These are phyloP conservation scores for Delia radicum DNA, from an alignment of 1,140 invertebrate genomes.

Conservation along the genomic window DNA sequence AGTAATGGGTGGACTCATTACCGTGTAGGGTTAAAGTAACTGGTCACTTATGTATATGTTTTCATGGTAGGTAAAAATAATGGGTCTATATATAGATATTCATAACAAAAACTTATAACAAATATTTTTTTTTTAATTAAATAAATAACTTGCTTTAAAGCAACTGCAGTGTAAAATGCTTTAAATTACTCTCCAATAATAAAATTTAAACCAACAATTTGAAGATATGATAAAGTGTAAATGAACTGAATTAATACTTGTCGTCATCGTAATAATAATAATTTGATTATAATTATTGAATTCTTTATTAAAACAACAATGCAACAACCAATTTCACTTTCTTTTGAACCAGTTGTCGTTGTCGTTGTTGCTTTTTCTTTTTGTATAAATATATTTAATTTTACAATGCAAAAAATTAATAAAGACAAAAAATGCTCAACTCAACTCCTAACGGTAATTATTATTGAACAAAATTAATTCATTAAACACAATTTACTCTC, in stretches of 20 bases:
- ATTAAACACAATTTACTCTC: background rate
- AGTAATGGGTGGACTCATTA: too few relatives aligned
- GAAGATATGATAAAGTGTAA: background rate
- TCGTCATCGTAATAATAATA: background rate
- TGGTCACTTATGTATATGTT: too few relatives aligned
- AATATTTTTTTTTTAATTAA: too few relatives aligned
- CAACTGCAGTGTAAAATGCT: too few relatives aligned
- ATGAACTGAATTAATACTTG: background rate
- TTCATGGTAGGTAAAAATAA: too few relatives aligned
- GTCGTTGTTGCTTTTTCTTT: background rate
- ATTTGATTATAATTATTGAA: background rate
- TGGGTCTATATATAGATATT: too few relatives aligned
- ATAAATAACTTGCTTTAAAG: too few relatives aligned
- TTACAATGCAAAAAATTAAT: background rate
- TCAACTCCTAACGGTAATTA: background rate
- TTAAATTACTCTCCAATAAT: too few relatives aligned
- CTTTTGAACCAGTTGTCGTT: background rate
- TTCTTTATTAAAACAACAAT: background rate
- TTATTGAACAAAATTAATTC: background rate
- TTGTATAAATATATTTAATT: background rate
- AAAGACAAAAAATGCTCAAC: background rate
- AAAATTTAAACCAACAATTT: too few relatives aligned
- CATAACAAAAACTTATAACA: too few relatives aligned
- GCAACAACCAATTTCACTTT: conserved; percentile 4
- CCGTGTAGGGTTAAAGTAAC: too few relatives aligned